These are phyloP conservation scores for Paguma larvata DNA, from an alignment of 2,797 vertebrate species.

Conservation along the genomic window DNA sequence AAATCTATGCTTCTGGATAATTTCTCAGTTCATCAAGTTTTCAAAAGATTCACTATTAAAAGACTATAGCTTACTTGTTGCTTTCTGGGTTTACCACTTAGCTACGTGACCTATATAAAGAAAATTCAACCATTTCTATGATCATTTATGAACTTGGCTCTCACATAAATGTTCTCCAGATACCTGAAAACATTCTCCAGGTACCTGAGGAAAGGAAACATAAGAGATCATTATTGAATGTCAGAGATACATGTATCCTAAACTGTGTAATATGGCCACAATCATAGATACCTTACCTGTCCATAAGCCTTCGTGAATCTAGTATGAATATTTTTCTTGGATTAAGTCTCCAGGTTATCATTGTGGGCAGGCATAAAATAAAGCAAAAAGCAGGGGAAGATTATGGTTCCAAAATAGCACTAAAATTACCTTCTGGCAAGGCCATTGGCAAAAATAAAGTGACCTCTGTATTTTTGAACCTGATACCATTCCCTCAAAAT, in stretches of 20 bases:
- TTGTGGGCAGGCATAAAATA: neutral
- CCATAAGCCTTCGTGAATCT: fast-evolving
- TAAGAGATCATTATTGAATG: neutral
- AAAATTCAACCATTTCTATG: neutral
- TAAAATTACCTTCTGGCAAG: neutral
- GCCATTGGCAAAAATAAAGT: neutral
- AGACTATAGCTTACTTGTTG: neutral
- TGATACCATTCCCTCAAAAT: neutral
- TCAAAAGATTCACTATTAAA: neutral
- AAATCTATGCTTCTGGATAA: neutral
- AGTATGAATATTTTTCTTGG: neutral
- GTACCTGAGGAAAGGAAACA: neutral
- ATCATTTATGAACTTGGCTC: neutral
- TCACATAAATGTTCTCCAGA: neutral
- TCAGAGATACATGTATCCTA: neutral
- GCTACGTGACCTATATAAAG: neutral
- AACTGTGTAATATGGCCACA: neutral
- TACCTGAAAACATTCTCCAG: neutral
- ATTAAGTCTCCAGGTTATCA: neutral
- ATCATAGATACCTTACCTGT: neutral
- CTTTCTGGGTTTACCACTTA: neutral
- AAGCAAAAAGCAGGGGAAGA: neutral
- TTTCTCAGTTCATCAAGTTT: neutral
- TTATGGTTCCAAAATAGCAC: neutral
- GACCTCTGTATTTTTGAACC: neutral